Evolutionary conservation across 2,888 invertebrate species (phyloP).

Genomic region (Lagria hirta): DNA sequence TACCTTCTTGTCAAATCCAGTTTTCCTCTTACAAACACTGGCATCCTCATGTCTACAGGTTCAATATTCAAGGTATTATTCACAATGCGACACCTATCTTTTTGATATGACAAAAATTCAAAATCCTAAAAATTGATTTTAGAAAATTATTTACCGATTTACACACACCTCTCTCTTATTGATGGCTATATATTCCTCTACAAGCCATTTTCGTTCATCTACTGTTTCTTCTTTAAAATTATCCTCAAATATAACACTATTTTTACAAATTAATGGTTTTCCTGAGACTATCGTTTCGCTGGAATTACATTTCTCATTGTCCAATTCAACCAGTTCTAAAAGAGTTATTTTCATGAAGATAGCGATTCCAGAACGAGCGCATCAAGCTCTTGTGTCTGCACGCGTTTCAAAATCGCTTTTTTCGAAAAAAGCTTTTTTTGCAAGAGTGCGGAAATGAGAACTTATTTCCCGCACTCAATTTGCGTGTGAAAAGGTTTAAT

Average conservation of each 20-base stretch:
- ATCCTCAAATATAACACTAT: slow-evolving; percentile 63
- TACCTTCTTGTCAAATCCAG: too few relatives aligned
- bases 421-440: too few relatives aligned
- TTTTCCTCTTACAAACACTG: slow-evolving; percentile 38
- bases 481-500: too few relatives aligned
- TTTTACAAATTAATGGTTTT: slow-evolving; percentile 44
- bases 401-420: too few relatives aligned
- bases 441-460: too few relatives aligned
- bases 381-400: too few relatives aligned
- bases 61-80: slow-evolving; percentile 49
- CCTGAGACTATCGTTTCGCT: slow-evolving; percentile 46
- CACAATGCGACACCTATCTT: slow-evolving; percentile 45
- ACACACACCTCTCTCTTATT: slow-evolving; percentile 46
- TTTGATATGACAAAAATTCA: slow-evolving; percentile 55
- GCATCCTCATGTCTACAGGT: slow-evolving; percentile 40
- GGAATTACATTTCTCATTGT: slow-evolving; percentile 9
- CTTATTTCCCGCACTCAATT: too few relatives aligned
- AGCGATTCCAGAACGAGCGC: too few relatives aligned
- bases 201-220: slow-evolving; percentile 57
- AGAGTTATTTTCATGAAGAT: too few relatives aligned
- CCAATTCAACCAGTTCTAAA: slow-evolving; percentile 8
- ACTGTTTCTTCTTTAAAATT: slow-evolving; percentile 56
- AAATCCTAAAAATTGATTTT: slow-evolving; percentile 45
- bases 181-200: slow-evolving; percentile 60
- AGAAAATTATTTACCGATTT: slow-evolving; percentile 19